A percentile compares a stretch with the other conserved stretches of the same genome.
These are phyloP conservation scores for Triplophysa bombifrons DNA, from an alignment of 2,797 vertebrate genomes.

Conservation along the genomic window DNA sequence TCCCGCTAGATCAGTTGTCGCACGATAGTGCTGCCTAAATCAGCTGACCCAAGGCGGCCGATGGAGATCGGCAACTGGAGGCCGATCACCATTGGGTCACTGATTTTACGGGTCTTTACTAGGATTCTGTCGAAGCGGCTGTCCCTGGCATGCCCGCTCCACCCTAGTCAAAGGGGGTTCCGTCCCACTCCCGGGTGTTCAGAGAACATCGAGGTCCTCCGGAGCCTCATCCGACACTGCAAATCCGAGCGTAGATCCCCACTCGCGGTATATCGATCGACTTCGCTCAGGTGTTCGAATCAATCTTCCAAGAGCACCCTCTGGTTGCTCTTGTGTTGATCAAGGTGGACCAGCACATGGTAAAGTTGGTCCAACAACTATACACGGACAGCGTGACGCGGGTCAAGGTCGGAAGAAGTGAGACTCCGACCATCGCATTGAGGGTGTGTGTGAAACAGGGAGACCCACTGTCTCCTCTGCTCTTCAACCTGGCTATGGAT, in stretches of 20 bases:
- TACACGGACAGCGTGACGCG: too few relatives aligned
- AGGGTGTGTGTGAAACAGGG: conserved; percentile 1
- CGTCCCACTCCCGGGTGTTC: conserved; percentile 16
- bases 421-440: background rate
- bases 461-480: background rate
- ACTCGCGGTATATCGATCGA: background rate
- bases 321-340: background rate
- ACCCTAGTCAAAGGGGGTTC: conserved; percentile 39
- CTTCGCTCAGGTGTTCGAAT: background rate
- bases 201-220: conserved; percentile 17
- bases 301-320: background rate
- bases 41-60: background rate
- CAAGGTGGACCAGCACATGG: too few relatives aligned
- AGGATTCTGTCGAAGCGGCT: background rate
- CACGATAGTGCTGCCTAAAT: conserved; percentile 10
- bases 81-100: conserved; percentile 35
- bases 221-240: background rate
- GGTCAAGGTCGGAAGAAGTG: fast-evolving
- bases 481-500: conserved; percentile 33
- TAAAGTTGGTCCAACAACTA: background rate
- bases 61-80: conserved; percentile 34
- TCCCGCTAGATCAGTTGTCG: background rate
- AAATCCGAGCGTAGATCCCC: background rate
- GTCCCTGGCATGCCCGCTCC: background rate
- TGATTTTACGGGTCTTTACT: conserved; percentile 35